These are phyloP conservation scores for Plagodis dolabraria DNA, from an alignment of 2,888 invertebrate species.

Conservation along the genomic window DNA sequence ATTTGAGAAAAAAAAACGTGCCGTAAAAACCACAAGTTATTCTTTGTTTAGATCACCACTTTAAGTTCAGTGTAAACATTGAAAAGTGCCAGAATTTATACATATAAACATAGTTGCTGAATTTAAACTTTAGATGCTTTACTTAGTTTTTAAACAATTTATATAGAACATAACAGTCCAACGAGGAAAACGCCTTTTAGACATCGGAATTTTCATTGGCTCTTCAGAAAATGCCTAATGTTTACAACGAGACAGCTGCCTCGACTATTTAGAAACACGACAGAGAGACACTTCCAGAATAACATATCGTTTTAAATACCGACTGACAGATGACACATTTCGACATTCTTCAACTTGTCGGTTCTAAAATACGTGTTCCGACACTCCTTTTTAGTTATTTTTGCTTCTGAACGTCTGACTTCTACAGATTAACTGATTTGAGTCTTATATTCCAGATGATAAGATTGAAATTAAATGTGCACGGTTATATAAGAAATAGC, in stretches of 20 bases:
- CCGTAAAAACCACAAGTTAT: slow-evolving; percentile 27
- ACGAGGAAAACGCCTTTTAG: slow-evolving; percentile 45
- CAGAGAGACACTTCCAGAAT: slow-evolving; percentile 71
- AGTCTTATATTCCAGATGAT: slow-evolving; percentile 43
- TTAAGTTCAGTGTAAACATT: slow-evolving; percentile 24
- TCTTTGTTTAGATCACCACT: slow-evolving; percentile 31
- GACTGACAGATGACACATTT: slow-evolving; percentile 85
- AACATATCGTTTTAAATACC: slow-evolving; percentile 84
- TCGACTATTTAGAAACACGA: slow-evolving; percentile 75
- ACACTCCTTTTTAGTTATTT: slow-evolving; percentile 66
- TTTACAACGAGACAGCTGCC: slow-evolving; percentile 73
- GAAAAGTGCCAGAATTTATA: slow-evolving; percentile 30
- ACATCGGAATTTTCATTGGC: slow-evolving; percentile 67
- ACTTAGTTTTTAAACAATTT: slow-evolving; percentile 37
- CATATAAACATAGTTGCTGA: slow-evolving; percentile 13
- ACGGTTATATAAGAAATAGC: slow-evolving; percentile 24
- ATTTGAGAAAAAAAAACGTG: slow-evolving; percentile 13
- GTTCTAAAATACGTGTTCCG: slow-evolving; percentile 73
- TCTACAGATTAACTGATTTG: slow-evolving; percentile 39
- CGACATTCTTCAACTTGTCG: slow-evolving; percentile 84
- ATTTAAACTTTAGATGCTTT: slow-evolving; percentile 27
- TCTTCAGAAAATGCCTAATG: slow-evolving; percentile 65
- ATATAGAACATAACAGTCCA: slow-evolving; percentile 24
- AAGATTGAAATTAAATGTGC: slow-evolving; percentile 40
- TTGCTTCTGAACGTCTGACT: slow-evolving; percentile 48